Evolutionary conservation across 2,113 vertebrate species (phyloP), one percentile per base, ranked within the genome.

Genomic region (Alligator sinensis): DNA sequence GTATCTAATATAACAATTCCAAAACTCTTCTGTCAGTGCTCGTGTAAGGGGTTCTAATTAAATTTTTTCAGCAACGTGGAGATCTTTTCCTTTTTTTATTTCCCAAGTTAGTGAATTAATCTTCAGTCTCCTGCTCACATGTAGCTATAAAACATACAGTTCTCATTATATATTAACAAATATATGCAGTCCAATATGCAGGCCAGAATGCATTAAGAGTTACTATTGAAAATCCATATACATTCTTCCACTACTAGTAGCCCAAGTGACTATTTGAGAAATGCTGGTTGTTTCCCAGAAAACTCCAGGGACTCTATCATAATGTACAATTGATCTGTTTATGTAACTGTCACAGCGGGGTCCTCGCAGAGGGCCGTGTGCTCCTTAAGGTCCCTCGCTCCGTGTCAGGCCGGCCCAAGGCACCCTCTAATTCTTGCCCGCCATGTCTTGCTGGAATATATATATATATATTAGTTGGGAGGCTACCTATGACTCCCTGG

Each of bases 241-340:
- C 83, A 85, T 94, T 96, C 89, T 93, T 30, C 24, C 24, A 83
- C 28, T 9, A 22, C 74, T 17, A 25, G 68, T 92, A 80, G 55
- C 38, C 11, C 25, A 58, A 79, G 5, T 70, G 28, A 75, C 24
- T 87, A 78, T 2, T 82, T 83, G 62, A 92, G 88, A 94, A 94
- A 92, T 70, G 68, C 0, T 5, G 17, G 63, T 10, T 85, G 18
- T 12, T 87, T 94, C 93, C 92, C 60, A 81, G 55, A 93, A 85
- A 91, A 68, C 76, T 90, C 74, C 62, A 66, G 14, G 21, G 96
- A 93, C 86, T 83, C 59, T 80, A 34, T 61, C 78, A 70, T 88
- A 62, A 58, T 91, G 87, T 96, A 22, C 19, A 77, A 12, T 68
- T 89, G 89, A 88, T 92, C 87, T 83, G 8, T 47, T 47, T 47